Evolutionary conservation across 2,113 vertebrate species (phyloP).

Genomic region (human): DNA sequence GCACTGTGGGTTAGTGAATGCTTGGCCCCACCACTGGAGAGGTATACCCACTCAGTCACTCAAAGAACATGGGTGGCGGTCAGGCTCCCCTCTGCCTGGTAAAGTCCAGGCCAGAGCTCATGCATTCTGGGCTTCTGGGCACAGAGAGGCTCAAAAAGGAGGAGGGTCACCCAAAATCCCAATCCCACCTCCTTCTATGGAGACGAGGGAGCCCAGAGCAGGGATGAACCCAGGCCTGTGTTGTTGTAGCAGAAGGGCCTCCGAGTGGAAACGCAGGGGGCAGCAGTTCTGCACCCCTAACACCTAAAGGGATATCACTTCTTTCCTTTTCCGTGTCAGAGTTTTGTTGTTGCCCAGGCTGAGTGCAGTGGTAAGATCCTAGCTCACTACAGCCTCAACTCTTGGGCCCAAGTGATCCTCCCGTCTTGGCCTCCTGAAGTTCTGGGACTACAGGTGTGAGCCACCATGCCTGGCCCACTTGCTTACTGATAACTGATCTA

Average conservation of each 20-base stretch:
- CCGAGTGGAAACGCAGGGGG: background rate
- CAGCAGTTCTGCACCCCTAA: too few relatives aligned
- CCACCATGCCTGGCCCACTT: too few relatives aligned
- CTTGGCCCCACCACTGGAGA: too few relatives aligned
- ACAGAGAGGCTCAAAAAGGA: background rate
- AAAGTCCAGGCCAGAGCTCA: background rate
- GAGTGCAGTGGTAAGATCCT: too few relatives aligned
- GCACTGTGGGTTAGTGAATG: background rate
- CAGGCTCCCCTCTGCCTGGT: background rate
- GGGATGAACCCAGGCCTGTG: background rate
- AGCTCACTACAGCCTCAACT: too few relatives aligned
- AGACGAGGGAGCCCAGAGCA: background rate
- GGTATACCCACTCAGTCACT: rapidly evolving
- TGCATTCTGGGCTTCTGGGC: too few relatives aligned
- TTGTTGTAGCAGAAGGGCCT: background rate
- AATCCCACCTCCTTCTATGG: background rate
- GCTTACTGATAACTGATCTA: background rate
- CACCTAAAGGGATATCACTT: background rate
- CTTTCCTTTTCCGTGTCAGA: too few relatives aligned
- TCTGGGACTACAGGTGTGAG: too few relatives aligned
- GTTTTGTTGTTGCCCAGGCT: too few relatives aligned
- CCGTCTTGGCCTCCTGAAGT: rapidly evolving
- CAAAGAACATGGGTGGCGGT: too few relatives aligned
- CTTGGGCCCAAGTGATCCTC: too few relatives aligned
- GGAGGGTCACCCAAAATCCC: background rate